Percentiles rank a stretch among this genome's conserved stretches.
phyloP scores from a whole-genome alignment of 2,113 vertebrate genomes.

The Cromileptes altivelis region DNA sequence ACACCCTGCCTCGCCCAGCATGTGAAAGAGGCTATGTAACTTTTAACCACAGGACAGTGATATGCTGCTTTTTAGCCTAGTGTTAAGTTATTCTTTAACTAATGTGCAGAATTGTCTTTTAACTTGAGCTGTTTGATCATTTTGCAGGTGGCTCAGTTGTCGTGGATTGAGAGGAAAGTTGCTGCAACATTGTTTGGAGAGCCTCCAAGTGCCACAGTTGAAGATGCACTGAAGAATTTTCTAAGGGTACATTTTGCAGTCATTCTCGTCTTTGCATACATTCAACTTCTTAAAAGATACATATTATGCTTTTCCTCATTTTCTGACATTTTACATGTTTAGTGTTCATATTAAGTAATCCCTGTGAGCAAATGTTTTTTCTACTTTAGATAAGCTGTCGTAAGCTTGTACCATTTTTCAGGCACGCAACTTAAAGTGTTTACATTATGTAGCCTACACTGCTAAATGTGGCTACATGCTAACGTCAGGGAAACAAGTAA shows the following conservation, averaged over 20 bases:
- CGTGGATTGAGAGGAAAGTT: constrained; percentile 97
- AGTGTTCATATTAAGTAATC: too few relatives aligned
- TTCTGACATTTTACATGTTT: too few relatives aligned
- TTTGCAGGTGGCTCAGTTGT: constrained; percentile 91
- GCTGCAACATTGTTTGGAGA: constrained; percentile 93
- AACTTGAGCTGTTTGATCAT: not conserved
- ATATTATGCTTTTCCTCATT: too few relatives aligned
- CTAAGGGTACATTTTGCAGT: constrained; percentile 87
- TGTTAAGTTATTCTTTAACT: not conserved
- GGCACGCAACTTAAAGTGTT: too few relatives aligned
- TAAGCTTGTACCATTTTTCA: too few relatives aligned
- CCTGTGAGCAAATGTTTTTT: too few relatives aligned
- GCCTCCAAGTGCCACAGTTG: constrained; percentile 91
- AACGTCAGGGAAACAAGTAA: too few relatives aligned
- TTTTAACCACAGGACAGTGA: not conserved
- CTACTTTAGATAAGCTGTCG: too few relatives aligned
- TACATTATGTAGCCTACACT: too few relatives aligned
- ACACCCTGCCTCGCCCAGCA: not conserved
- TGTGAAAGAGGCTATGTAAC: not conserved
- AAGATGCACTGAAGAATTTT: constrained; percentile 92
- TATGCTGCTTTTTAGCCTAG: not conserved
- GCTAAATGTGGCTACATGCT: too few relatives aligned
- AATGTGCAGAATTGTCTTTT: not conserved
- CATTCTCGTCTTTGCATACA: not conserved
- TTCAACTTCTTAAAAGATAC: too few relatives aligned